A percentile compares a stretch with the other conserved stretches of the same genome.
phyloP scores from a whole-genome alignment of 2,113 vertebrate species.

The Melanerpes aurifrons region DNA sequence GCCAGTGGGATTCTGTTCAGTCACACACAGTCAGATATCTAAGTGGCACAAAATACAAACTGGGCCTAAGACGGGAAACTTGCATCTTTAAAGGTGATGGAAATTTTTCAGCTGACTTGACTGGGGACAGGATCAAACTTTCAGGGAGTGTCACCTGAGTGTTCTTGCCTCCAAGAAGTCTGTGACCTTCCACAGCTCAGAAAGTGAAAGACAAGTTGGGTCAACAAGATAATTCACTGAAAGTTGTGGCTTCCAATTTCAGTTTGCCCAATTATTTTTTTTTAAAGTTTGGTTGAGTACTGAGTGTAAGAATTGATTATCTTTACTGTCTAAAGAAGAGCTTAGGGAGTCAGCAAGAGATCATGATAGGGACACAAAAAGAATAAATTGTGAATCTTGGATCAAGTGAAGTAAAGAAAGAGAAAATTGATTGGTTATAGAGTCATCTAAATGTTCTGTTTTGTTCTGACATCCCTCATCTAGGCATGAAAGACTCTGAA shows the following conservation, averaged over 20 bases:
- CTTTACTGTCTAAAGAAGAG: neutral
- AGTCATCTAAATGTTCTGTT: neutral
- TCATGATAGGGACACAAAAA: neutral
- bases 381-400: neutral
- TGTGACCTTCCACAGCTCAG: neutral
- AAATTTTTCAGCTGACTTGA: neutral
- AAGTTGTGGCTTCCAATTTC: neutral
- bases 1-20: neutral
- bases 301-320: neutral
- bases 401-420: neutral
- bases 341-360: neutral
- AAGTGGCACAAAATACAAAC: neutral
- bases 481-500: neutral
- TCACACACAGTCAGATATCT: neutral
- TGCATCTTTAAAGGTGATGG: neutral
- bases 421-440: neutral
- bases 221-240: neutral
- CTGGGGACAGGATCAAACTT: neutral
- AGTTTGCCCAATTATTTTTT: neutral
- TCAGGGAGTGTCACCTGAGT: neutral
- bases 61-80: neutral
- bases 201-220: neutral
- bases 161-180: neutral
- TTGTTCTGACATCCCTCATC: neutral
- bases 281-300: neutral